Evolutionary conservation across 30 jellyfish, hydroid and myxozoan species (phyloP), one percentile per base, ranked within the genome.

Genomic region (Turritopsis rubra): DNA sequence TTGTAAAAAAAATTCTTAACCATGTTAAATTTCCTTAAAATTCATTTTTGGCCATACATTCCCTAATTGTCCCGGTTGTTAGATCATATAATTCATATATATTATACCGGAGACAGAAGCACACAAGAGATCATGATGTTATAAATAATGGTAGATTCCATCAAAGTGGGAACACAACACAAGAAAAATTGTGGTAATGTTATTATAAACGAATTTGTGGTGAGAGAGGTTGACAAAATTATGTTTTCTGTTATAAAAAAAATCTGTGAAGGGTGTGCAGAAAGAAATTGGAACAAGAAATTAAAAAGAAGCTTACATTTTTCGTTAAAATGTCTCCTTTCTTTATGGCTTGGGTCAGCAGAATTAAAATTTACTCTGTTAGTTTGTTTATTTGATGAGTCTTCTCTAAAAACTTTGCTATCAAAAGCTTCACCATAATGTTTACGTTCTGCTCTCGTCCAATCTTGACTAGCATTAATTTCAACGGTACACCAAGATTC

Each of bases 401-500:
- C 87, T 71, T 54, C 29, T 30, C 83, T 79, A 54, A 92, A 88
- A 81, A 92, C 98, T 5, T 83, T 65, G 73, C 99, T 93, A 27
- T 31, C 88, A 65, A 84, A 66, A 0, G 95, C 95, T 0, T 80
- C 76, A 21, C 84, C 90, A 54, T 82, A 52, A 77, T 93, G 99
- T 22, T 86, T 72, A 22, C 97, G 74, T 53, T 93, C 97, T n/a
- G 96, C 96, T 26, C 99, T 71, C 52, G 28, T 90, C 99, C 99
- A 93, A 60, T 93, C 99, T 74, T 93, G 99, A 66, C 94, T 88
- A n/a, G 99, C 86, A 75, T 86, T 71, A 52, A 83, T 79, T 60
- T 93, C 99, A 25, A 93, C 99, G 20, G 97, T 80, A 76, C 99
- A 93, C 99, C 99, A 93, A 83, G 99, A 93, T 80, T 93, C 99